phyloP scores from a whole-genome alignment of 1,140 invertebrate species.

The Phenacoccus solenopsis region DNA sequence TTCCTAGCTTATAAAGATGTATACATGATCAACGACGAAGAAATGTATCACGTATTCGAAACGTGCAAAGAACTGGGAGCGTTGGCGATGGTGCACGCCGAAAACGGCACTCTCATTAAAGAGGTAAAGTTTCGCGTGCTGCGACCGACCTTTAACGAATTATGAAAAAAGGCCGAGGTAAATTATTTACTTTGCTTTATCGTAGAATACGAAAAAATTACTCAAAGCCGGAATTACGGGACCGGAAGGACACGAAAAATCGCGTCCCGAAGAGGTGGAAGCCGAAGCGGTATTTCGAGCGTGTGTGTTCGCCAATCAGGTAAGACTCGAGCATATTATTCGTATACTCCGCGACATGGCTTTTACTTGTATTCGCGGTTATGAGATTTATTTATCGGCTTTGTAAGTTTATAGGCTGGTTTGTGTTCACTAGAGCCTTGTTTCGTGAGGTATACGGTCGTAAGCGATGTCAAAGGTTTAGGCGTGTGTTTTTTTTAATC shows the following conservation, averaged over 20 bases:
- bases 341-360: too few species aligned
- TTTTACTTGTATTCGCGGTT: too few species aligned
- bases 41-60: slow-evolving; percentile 75
- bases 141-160: neutral
- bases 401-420: too few species aligned
- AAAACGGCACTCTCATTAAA: slow-evolving; percentile 90
- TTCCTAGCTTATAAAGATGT: slow-evolving; percentile 93
- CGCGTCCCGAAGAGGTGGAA: slow-evolving; percentile 94
- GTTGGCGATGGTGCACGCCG: slow-evolving; percentile 88
- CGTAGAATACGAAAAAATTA: slow-evolving; percentile 74
- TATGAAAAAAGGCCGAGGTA: neutral
- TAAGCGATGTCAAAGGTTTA: too few species aligned
- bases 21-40: slow-evolving; percentile 83
- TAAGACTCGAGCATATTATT: too few species aligned
- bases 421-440: too few species aligned
- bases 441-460: too few species aligned
- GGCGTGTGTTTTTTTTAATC: too few species aligned
- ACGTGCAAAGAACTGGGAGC: slow-evolving; percentile 67
- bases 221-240: slow-evolving; percentile 74
- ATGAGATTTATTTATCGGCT: too few species aligned
- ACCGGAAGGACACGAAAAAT: slow-evolving; percentile 91
- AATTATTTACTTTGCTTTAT: slow-evolving; percentile 20
- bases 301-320: slow-evolving; percentile 85
- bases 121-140: slow-evolving; percentile 38
- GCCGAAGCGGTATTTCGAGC: slow-evolving; percentile 92